Conservation (phyloP, 2,888 invertebrate genomes). For the Zhuqinia jingwanae region DNA sequence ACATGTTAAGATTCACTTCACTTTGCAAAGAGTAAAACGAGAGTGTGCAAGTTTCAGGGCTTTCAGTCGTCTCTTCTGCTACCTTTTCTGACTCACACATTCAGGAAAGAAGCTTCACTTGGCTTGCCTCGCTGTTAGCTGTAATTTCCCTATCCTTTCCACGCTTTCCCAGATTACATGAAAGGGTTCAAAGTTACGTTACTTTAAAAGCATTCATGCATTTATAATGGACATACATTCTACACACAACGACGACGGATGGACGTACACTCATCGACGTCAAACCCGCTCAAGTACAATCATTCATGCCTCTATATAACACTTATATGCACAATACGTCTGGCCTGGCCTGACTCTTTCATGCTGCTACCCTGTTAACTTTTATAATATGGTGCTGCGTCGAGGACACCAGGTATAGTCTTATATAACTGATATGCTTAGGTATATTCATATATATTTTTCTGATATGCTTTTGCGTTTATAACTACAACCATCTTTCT, state of each 20-base stretch:
- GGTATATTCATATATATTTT: too few species aligned
- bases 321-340: background rate
- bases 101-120: constrained; percentile 38
- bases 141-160: constrained; percentile 37
- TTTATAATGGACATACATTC: background rate
- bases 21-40: constrained; percentile 70
- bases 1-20: constrained; percentile 90
- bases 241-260: background rate
- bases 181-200: constrained; percentile 23
- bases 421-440: too few species aligned
- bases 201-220: constrained; percentile 25
- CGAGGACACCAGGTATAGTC: too few species aligned
- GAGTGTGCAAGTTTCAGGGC: constrained; percentile 64
- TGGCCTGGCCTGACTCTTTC: constrained; percentile 1
- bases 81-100: constrained; percentile 49
- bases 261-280: background rate
- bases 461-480: too few species aligned
- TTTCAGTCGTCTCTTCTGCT: constrained; percentile 57
- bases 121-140: constrained; percentile 18
- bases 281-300: too few species aligned
- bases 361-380: too few species aligned
- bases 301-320: background rate
- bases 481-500: too few species aligned
- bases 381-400: too few species aligned
- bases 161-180: background rate